Conservation (phyloP, 2,797 vertebrate species). For the Gadopsis marmoratus region DNA sequence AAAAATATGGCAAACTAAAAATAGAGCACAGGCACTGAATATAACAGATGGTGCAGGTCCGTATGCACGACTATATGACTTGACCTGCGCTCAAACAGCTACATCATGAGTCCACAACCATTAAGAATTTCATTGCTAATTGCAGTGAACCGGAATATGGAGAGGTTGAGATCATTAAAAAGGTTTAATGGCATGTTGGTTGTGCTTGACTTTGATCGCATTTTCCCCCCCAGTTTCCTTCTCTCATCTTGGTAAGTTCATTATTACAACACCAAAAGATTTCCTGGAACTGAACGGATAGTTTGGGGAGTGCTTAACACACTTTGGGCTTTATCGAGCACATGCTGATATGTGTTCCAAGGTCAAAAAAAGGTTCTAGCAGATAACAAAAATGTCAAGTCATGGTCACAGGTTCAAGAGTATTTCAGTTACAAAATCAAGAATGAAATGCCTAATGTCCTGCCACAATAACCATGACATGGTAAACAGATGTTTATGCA, state of each 20-base stretch:
- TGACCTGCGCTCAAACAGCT: constrained; percentile 67
- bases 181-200: constrained; percentile 61
- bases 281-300: constrained; percentile 12
- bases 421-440: constrained; percentile 43
- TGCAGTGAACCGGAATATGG: constrained; percentile 65
- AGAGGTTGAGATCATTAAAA: constrained; percentile 66
- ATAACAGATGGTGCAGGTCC: constrained; percentile 59
- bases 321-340: constrained; percentile 9
- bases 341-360: not conserved
- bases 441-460: constrained; percentile 32
- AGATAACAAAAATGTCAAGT: not conserved
- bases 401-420: constrained; percentile 2
- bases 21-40: constrained; percentile 13
- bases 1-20: not conserved
- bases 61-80: constrained; percentile 45
- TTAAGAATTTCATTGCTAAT: constrained; percentile 74
- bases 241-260: constrained; percentile 37
- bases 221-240: constrained; percentile 32
- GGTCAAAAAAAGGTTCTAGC: not conserved
- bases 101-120: constrained; percentile 58
- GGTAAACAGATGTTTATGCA: constrained; percentile 28
- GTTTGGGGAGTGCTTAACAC: constrained; percentile 16
- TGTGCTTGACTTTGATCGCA: constrained; percentile 60
- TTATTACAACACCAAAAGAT: constrained; percentile 33
- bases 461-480: constrained; percentile 4